Evolutionary conservation across 2,797 vertebrate genomes (phyloP), one percentile per base, ranked within the genome.

Genomic region (Takifugu ocellatus): DNA sequence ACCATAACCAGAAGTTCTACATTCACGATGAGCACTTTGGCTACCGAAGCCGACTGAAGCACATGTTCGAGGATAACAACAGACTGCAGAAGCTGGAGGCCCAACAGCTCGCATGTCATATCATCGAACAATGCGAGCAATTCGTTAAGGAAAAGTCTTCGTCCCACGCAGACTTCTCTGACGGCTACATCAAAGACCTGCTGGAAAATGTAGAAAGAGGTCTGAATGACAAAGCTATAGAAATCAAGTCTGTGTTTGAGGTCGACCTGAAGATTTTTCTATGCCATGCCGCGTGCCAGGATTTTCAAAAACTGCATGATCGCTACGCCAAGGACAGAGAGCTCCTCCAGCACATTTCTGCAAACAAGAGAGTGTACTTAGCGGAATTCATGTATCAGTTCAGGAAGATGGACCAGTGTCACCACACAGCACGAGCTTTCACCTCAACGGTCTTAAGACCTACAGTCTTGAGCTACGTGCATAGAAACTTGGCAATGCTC

Each of bases 191-290:
- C 3, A 79, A 49, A 25, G 83, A 90, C 52, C 17, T 92, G 46
- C 69, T 92, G 16, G 58, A 78, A 45, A 91, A 65, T 27, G 61
- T 92, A 47, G 91, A 92, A 59, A 75, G 70, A 45, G 46, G 59
- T 25, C 68, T 93, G 42, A 72, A 58, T n/a, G 60, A 72, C 56
- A 87, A 83, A 12, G 51, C 70, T 4, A 50, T 91, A 57, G 66
- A 78, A 46, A 80, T 80, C 29, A 83, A 56, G 53, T 69, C 78
- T 26, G 61, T 70, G 33, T 92, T 90, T 84, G 89, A 91, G 63
- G 81, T 88, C 3, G 87, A 92, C 58, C 63, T 93, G 25, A 92
- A 92, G 64, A 65, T 87, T 7, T 68, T 82, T 49, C 70, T 93
- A 49, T 90, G 91, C 60, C 71, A 72, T 6, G 60, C 66, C 54